Percentiles rank a stretch among this genome's conserved stretches.
phyloP scores from a whole-genome alignment of 2,888 invertebrate species.

The Pristionchus maxplancki region DNA sequence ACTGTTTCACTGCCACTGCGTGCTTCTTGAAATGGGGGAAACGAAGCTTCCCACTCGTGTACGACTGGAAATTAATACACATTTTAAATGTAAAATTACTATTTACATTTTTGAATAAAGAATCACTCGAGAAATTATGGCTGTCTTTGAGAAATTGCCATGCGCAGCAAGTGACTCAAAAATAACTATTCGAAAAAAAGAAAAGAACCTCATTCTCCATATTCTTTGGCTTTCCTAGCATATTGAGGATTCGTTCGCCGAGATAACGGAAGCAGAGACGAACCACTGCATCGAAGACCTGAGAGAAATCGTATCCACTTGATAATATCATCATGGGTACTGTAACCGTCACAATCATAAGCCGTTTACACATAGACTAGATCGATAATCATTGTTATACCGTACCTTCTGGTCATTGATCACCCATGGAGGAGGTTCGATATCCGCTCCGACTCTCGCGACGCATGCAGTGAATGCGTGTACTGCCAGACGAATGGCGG shows the following conservation, averaged over 20 bases:
- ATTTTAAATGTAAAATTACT: background rate
- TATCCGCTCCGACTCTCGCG: slow-evolving; percentile 70
- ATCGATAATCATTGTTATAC: background rate
- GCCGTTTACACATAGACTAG: too few species aligned
- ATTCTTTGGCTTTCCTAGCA: slow-evolving; percentile 56
- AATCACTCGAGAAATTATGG: background rate
- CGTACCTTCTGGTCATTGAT: slow-evolving; percentile 68
- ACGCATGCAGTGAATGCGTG: slow-evolving; percentile 73
- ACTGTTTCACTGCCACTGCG: slow-evolving; percentile 59
- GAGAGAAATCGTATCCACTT: slow-evolving; percentile 13
- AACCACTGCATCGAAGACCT: slow-evolving; percentile 71
- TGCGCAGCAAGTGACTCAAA: background rate
- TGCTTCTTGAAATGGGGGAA: slow-evolving; percentile 63
- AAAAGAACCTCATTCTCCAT: slow-evolving; percentile 40
- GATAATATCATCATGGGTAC: background rate
- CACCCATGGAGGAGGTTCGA: slow-evolving; percentile 69
- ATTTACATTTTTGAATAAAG: background rate
- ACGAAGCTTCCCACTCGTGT: background rate
- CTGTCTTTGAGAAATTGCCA: background rate
- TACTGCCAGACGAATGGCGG: slow-evolving; percentile 68
- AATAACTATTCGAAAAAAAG: background rate
- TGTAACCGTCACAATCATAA: background rate
- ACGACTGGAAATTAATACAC: slow-evolving; percentile 24
- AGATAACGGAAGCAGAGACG: slow-evolving; percentile 70
- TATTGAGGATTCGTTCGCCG: slow-evolving; percentile 63